These are phyloP conservation scores for Atherix ibis DNA, from an alignment of 2,888 invertebrate species.

Conservation along the genomic window DNA sequence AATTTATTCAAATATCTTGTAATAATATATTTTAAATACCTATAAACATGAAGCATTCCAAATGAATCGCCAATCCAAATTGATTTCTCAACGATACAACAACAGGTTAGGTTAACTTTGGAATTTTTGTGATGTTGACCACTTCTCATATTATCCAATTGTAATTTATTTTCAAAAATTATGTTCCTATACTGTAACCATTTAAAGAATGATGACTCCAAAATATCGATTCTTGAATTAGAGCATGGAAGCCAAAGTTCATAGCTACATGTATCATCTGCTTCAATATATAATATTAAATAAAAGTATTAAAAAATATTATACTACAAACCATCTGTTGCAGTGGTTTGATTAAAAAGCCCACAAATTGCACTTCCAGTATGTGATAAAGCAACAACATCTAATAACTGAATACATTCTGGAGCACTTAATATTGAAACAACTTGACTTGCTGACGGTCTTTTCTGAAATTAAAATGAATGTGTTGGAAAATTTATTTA, in stretches of 20 bases:
- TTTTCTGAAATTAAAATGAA: conserved; percentile 31
- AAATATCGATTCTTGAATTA: conserved; percentile 47
- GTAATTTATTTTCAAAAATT: conserved; percentile 22
- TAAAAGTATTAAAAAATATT: conserved; percentile 4
- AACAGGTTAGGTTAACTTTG: conserved; percentile 27
- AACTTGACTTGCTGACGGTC: conserved; percentile 89
- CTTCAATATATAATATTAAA: conserved; percentile 27
- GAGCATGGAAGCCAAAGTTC: conserved; percentile 64
- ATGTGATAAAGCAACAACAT: conserved; percentile 58
- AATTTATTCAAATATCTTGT: too few relatives aligned
- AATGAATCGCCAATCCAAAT: conserved; percentile 85
- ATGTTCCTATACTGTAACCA: conserved; percentile 46
- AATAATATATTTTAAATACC: too few relatives aligned
- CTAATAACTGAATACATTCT: conserved; percentile 78
- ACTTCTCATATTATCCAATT: conserved; percentile 17
- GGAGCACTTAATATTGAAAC: conserved; percentile 85
- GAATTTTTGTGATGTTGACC: conserved; percentile 4
- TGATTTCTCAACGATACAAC: conserved; percentile 54
- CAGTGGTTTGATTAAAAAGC: conserved; percentile 24
- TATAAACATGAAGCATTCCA: conserved; percentile 72
- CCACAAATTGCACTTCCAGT: conserved; percentile 49
- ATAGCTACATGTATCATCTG: conserved; percentile 29
- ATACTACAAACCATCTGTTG: conserved; percentile 31
- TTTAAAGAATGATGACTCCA: conserved; percentile 35
- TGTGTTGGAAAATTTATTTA: not conserved